phyloP scores from a whole-genome alignment of 2,113 vertebrate genomes.

The Esox niger region DNA sequence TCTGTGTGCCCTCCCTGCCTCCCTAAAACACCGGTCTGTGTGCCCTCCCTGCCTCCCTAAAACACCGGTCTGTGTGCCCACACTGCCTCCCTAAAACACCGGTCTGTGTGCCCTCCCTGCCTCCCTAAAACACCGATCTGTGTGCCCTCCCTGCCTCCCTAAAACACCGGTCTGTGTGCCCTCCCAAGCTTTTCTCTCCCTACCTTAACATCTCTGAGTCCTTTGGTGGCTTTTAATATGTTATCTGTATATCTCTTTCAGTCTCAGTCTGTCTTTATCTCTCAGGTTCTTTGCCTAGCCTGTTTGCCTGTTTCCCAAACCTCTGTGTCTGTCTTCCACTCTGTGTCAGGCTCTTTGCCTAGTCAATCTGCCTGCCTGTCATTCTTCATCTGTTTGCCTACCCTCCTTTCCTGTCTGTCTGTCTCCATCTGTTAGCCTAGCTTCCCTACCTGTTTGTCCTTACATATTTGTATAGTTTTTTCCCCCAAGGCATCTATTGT shows the following conservation, averaged over 20 bases:
- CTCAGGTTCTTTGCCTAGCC: constrained; percentile 2
- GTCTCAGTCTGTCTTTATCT: background rate
- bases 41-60: constrained; percentile 37
- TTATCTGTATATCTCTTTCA: no score
- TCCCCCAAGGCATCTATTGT: no score
- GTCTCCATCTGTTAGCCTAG: constrained; percentile 19
- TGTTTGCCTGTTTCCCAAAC: constrained; percentile 13
- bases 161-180: constrained; percentile 7
- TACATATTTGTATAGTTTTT: no score
- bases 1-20: no score
- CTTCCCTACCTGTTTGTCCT: no score
- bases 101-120: constrained; percentile 26
- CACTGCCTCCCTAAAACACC: constrained; percentile 2
- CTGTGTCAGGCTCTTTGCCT: background rate
- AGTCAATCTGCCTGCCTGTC: constrained; percentile 21
- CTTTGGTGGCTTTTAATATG: no score
- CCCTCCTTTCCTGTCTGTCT: constrained; percentile 16
- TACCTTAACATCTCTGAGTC: background rate
- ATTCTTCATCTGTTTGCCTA: background rate
- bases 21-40: constrained; percentile 62
- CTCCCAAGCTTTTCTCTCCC: no score
- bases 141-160: no score
- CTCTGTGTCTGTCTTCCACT: background rate
- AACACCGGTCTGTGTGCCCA: constrained; percentile 53
- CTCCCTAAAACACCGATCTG: constrained; percentile 48